Conservation (phyloP, 2,888 invertebrate species). For the Philonicus albiceps region DNA sequence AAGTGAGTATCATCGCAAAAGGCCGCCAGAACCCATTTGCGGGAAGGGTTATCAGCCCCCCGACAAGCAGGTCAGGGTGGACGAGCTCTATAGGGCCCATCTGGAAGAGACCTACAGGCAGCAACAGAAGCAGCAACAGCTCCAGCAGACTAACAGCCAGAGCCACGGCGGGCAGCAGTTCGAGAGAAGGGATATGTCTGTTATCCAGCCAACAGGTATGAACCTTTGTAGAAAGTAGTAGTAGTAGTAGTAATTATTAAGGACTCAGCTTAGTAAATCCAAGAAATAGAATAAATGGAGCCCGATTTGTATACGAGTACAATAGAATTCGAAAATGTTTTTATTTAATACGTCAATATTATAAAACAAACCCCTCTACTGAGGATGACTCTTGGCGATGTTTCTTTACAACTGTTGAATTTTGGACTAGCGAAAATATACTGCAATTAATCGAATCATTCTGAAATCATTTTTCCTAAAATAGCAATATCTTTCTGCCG, state of each 20-base stretch:
- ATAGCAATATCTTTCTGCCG: too few species aligned
- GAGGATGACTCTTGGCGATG: too few species aligned
- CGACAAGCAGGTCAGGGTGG: slow-evolving; percentile 45
- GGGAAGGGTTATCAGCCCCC: slow-evolving; percentile 40
- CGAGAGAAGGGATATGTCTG: slow-evolving; percentile 23
- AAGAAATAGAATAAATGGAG: too few species aligned
- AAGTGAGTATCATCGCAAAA: slow-evolving; percentile 45
- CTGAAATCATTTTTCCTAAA: too few species aligned
- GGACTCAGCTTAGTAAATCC: too few species aligned
- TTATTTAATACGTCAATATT: too few species aligned
- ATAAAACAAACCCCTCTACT: too few species aligned
- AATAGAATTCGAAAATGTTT: too few species aligned
- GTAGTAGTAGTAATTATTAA: neutral
- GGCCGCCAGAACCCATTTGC: slow-evolving; percentile 52
- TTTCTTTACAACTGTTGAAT: too few species aligned
- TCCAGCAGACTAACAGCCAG: slow-evolving; percentile 51
- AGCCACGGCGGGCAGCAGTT: slow-evolving; percentile 39
- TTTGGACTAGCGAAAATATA: too few species aligned
- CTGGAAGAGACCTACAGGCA: slow-evolving; percentile 41
- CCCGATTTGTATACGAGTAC: too few species aligned
- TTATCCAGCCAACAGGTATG: slow-evolving; percentile 12
- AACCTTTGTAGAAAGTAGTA: neutral
- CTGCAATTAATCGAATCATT: too few species aligned
- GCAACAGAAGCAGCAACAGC: slow-evolving; percentile 43
- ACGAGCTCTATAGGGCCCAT: slow-evolving; percentile 45